Conservation (phyloP, 2,888 invertebrate species). For the Syrphus vitripennis region DNA sequence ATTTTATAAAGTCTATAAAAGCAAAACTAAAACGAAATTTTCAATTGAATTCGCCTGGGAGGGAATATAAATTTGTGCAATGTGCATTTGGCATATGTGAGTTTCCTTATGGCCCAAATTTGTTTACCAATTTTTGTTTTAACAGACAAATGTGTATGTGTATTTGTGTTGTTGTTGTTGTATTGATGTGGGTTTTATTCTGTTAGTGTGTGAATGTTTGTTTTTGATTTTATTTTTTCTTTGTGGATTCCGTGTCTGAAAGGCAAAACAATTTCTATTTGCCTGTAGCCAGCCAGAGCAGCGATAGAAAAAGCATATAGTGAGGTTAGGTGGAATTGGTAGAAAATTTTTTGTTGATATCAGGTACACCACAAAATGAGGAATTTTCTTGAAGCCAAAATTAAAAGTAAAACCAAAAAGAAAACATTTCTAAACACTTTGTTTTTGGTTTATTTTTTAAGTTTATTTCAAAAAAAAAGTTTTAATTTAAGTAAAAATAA, state of each 20-base stretch:
- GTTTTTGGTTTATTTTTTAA: background rate
- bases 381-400: constrained; percentile 27
- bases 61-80: constrained; percentile 22
- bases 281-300: no score
- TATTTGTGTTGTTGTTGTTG: background rate
- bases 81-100: constrained; percentile 46
- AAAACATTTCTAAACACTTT: background rate
- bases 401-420: background rate
- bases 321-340: background rate
- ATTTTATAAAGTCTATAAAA: background rate
- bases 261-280: constrained; percentile 57
- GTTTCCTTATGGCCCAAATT: constrained; percentile 36
- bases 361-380: constrained; percentile 37
- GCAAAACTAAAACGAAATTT: constrained; percentile 17
- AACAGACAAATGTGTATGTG: background rate
- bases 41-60: constrained; percentile 38
- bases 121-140: constrained; percentile 15
- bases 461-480: no score
- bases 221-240: background rate
- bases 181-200: background rate
- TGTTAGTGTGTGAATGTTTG: background rate
- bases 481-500: no score
- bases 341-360: constrained; percentile 32
- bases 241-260: background rate
- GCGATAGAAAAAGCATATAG: background rate